Evolutionary conservation across 1,140 invertebrate genomes (phyloP).

Genomic region (Zaprionus kolodkinae): DNA sequence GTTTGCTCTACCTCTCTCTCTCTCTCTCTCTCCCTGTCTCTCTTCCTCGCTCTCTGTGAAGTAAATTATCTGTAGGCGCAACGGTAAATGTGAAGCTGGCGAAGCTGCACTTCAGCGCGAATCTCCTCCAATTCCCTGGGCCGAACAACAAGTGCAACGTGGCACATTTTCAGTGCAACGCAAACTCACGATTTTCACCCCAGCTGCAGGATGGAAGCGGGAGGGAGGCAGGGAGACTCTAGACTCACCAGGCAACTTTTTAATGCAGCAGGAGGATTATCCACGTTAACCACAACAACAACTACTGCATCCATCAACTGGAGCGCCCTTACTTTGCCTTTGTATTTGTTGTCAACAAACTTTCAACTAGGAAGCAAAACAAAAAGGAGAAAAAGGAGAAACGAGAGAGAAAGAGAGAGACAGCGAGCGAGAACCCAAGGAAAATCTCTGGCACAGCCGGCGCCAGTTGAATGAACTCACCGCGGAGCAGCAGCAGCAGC

Average conservation of each 20-base stretch:
- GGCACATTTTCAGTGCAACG: constrained; percentile 71
- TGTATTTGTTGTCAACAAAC: constrained; percentile 67
- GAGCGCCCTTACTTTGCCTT: constrained; percentile 64
- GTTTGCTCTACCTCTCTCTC: constrained; percentile 32
- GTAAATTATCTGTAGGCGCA: constrained; percentile 71
- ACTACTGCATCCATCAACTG: constrained; percentile 74
- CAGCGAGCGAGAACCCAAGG: constrained; percentile 14
- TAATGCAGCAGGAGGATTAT: constrained; percentile 72
- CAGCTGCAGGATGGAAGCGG: constrained; percentile 29
- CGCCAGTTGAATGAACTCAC: constrained; percentile 78
- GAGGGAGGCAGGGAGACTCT: background rate
- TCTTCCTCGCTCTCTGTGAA: constrained; percentile 5
- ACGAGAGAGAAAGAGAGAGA: background rate
- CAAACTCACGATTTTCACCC: constrained; percentile 78
- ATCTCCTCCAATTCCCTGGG: constrained; percentile 41
- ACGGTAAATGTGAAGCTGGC: constrained; percentile 63
- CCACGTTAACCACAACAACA: constrained; percentile 47
- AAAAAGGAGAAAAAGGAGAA: constrained; percentile 23
- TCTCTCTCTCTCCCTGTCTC: background rate
- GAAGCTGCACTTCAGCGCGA: constrained; percentile 37
- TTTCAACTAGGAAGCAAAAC: constrained; percentile 54
- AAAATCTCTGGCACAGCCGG: constrained; percentile 68
- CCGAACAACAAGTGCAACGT: constrained; percentile 78
- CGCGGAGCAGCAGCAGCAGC: constrained; percentile 34
- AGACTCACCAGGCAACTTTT: constrained; percentile 61